Evolutionary conservation across 2,113 vertebrate species (phyloP), one percentile per base, ranked within the genome.

Genomic region (Cromileptes altivelis): DNA sequence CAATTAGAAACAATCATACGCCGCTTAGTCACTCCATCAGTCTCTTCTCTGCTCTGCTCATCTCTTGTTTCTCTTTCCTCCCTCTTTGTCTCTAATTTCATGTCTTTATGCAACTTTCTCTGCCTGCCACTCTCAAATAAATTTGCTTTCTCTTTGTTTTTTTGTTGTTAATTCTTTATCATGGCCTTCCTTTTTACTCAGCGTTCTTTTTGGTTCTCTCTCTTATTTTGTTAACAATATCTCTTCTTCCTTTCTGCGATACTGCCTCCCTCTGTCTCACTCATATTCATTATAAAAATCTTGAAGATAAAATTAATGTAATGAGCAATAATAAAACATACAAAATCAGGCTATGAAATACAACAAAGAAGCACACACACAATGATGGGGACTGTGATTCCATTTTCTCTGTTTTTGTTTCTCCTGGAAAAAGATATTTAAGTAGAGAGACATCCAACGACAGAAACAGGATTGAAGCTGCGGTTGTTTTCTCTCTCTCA

Each of bases 1-100:
- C 88, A 91, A 92, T 92, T 92, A 92, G 86, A 82, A 76, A 89
- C 84, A 83, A 89, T 91, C 84, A 83, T 68, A 82, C 64, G 52
- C 75, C 79, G 70, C 85, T 88, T 85, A 88, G 84, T 85, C 81
- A 74, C 77, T 75, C 73, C 77, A 50, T 82, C 75, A 65, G 45
- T 85, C 80, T 85, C 37, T 37, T 40, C 69, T 71, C 19, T 1
- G 23, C 63, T 70, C 76, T 53, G 45, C 23, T 30, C 56, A 8
- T 40, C 70, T 52, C 63, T 45, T 64, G 18, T 50, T 50, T 33
- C 45, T 68, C 25, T n/a, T 25, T 27, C 27, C 25, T 57, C 33
- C 25, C 17, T 71, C 64, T 60, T 56, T 81, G 33, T 78, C 40
- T 53, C 18, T 45, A n/a, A 58, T 70, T 74, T 57, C 6, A 40